Evolutionary conservation across 2,888 invertebrate species (phyloP).

Genomic region (Eudasyphora cyanicolor): DNA sequence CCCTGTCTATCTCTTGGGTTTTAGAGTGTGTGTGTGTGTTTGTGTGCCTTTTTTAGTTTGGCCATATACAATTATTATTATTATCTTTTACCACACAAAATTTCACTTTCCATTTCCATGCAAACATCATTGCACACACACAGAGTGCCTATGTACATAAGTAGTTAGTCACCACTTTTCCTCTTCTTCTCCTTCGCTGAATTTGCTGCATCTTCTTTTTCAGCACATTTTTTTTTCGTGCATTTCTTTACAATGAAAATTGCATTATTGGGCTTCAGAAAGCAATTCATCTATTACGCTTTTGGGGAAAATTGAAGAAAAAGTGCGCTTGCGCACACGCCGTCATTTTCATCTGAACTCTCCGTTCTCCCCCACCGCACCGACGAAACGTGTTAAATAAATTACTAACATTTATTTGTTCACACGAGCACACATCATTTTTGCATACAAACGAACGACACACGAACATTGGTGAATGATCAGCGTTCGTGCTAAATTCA

Average conservation of each 20-base stretch:
- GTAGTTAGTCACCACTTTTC: neutral
- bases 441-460: conserved; percentile 28
- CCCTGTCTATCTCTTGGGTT: neutral
- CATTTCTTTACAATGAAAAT: conserved; percentile 34
- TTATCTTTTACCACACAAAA: neutral
- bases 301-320: conserved; percentile 5
- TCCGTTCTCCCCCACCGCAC: neutral
- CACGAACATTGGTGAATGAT: too few relatives aligned
- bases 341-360: too few relatives aligned
- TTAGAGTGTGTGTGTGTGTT: neutral
- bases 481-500: conserved; percentile 5
- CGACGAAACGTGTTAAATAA: conserved; percentile 35
- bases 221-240: neutral
- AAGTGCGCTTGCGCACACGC: neutral
- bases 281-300: conserved; percentile 42
- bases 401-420: neutral
- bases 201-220: neutral
- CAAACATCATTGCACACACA: conserved; percentile 5
- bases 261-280: conserved; percentile 38
- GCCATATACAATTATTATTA: neutral
- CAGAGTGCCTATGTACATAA: neutral
- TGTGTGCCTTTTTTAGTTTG: neutral
- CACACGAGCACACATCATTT: conserved; percentile 40
- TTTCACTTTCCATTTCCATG: conserved; percentile 28
- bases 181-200: neutral